Base-by-base conservation (phyloP, 2,888 invertebrate species). In the Falcaria lacertinaria region DNA sequence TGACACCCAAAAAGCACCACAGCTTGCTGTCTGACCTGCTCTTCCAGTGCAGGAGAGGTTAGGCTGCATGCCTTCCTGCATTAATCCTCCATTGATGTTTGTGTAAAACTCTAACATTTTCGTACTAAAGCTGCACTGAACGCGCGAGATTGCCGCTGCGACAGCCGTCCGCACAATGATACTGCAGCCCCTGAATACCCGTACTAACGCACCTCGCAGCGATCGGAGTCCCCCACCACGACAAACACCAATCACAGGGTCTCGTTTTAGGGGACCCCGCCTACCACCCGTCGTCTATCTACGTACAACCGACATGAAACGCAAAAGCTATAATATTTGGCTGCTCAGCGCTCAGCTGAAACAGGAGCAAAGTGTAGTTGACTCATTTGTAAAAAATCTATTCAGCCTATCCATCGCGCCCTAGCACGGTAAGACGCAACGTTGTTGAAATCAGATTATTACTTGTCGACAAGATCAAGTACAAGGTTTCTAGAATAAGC, bases 61-160 rank as follows among this genome's bases (percentile, higher is more conserved):
- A 42, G 90, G 90, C 74, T 91, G 87, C 78, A 87, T 78, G 43
- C 82, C 82, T 54, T 92, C 92, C 60, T 89, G 91, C 74, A 92
- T 81, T 86, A 92, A 89, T 78, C 89, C 90, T 49, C 91, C 70
- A 60, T 90, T 91, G 54, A 92, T 84, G 68, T 91, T 92, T 44
- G 93, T 91, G 74, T 93, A 93, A 80, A 93, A 93, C 76, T 93
- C 93, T 86, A 93, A 90, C 93, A 93, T 93, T 70, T 81, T 90
- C 63, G 71, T 70, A 51, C 44, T 71, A 66, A 57, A 55, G 49
- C 52, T 67, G 66, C 64, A 52, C 59, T 60, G 64, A 59, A 50
- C 41, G 57, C 58, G 62, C 58, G 65, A 70, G 58, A 59, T 62
- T 68, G 50, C 44, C 64, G 44, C 54, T 52, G 54, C 75, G 74